Evolutionary conservation across 2,888 invertebrate species (phyloP).

Genomic region (Drosophila pullipes): DNA sequence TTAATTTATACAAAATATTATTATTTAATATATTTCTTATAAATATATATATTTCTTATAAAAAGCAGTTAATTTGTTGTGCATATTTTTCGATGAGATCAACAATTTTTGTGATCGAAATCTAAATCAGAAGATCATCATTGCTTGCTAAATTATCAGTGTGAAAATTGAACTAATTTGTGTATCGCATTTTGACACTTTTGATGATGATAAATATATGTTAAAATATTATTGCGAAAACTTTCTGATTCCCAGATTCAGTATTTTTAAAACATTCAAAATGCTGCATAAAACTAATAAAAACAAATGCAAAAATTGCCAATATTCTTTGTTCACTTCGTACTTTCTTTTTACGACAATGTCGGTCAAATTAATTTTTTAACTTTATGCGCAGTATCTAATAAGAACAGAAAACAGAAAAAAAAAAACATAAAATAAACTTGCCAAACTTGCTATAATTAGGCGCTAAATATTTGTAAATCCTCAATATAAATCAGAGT

Average conservation of each 20-base stretch:
- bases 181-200: background rate
- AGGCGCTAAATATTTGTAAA: slow-evolving; percentile 46
- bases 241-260: background rate
- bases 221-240: background rate
- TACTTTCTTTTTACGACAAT: background rate
- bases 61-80: background rate
- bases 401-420: slow-evolving; percentile 3
- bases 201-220: background rate
- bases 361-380: background rate
- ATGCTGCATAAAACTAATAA: background rate
- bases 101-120: background rate
- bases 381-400: slow-evolving; percentile 34
- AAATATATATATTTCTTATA: background rate
- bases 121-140: background rate
- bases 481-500: slow-evolving; percentile 19
- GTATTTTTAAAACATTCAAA: background rate
- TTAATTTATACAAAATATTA: background rate
- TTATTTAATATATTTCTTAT: background rate
- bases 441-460: slow-evolving; percentile 70
- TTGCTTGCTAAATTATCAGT: background rate
- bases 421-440: slow-evolving; percentile 40
- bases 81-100: background rate
- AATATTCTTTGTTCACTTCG: background rate
- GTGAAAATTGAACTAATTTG: background rate
- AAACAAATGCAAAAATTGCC: background rate